Conservation (phyloP, 1,140 invertebrate genomes). For the Steinernema khuongi region DNA sequence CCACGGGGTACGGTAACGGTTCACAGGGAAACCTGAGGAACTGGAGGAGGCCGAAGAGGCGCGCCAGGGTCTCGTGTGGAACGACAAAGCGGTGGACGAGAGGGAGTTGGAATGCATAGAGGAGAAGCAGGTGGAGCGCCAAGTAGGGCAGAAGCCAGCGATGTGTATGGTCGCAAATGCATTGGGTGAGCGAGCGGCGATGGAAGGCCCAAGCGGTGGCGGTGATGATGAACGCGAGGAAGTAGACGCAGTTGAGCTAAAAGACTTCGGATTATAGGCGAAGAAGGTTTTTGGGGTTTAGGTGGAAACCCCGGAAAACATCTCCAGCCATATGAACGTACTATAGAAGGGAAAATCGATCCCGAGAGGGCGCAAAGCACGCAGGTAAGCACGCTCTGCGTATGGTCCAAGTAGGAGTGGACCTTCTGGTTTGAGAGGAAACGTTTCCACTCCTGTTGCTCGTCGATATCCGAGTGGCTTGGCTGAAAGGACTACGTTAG, state of each 20-base stretch:
- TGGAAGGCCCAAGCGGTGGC: not conserved
- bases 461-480: conserved; percentile 12
- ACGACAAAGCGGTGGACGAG: not conserved
- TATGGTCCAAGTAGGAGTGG: not conserved
- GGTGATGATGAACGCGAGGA: conserved; percentile 1
- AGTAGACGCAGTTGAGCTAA: not conserved
- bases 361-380: not conserved
- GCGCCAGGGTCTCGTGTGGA: not conserved
- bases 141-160: conserved; percentile 1
- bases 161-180: not conserved
- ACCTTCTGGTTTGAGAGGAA: conserved; percentile 4
- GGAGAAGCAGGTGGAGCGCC: not conserved
- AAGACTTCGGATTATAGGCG: not conserved
- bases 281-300: not conserved
- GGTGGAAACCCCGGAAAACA: no score
- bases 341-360: not conserved
- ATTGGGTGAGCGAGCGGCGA: not conserved
- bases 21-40: not conserved
- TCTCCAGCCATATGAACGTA: no score
- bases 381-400: not conserved
- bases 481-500: not conserved
- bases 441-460: not conserved
- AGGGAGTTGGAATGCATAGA: conserved; percentile 8
- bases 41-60: not conserved
- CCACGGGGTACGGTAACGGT: not conserved